Evolutionary conservation across 1,140 invertebrate genomes (phyloP).

Genomic region (Solenopsis fugax): DNA sequence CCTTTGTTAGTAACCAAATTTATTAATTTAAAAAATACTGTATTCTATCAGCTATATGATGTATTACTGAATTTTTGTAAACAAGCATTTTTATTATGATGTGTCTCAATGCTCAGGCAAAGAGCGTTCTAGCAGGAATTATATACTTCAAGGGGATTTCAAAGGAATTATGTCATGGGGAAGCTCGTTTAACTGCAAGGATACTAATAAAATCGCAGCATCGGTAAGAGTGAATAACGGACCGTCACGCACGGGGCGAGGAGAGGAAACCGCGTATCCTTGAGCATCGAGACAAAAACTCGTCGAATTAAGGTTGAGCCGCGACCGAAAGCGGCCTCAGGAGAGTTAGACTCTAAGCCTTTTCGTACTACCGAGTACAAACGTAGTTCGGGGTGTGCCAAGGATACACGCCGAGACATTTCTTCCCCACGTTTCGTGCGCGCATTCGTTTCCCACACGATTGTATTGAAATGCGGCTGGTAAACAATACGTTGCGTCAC

Average conservation of each 20-base stretch:
- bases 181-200: conserved; percentile 19
- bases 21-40: neutral
- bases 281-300: conserved; percentile 42
- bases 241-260: neutral
- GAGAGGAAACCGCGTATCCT: conserved; percentile 34
- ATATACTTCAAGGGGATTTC: neutral
- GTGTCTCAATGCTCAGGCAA: neutral
- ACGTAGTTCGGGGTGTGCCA: conserved; percentile 72
- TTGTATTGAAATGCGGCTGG: conserved; percentile 81
- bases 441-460: conserved; percentile 75
- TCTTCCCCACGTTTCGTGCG: conserved; percentile 72
- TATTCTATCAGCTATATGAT: neutral
- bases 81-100: neutral
- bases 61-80: neutral
- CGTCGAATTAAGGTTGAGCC: conserved; percentile 27
- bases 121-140: neutral
- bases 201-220: conserved; percentile 35
- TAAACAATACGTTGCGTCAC: conserved; percentile 82
- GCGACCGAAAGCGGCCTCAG: conserved; percentile 40
- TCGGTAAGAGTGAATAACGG: neutral
- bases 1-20: too few species aligned
- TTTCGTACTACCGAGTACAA: neutral
- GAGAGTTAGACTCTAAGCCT: neutral
- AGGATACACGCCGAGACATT: conserved; percentile 78
- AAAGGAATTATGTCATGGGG: neutral